A percentile compares a stretch with the other conserved stretches of the same genome.
These are phyloP conservation scores for Rhombomys opimus DNA, from an alignment of 2,113 vertebrate genomes.

Conservation along the genomic window DNA sequence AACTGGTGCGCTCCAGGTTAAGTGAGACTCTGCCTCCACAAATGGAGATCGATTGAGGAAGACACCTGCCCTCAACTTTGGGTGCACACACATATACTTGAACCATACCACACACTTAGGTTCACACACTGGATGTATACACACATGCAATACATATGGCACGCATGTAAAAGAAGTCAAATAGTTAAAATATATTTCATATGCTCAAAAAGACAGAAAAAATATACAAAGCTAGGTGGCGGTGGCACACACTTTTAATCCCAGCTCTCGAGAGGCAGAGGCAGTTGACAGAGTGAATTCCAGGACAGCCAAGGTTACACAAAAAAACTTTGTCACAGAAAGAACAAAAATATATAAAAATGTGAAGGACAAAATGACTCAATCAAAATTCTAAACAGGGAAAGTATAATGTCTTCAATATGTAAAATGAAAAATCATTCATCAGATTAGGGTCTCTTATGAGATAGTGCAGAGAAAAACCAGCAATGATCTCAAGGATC, in stretches of 20 bases:
- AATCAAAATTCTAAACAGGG: background rate
- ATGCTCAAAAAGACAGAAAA: background rate
- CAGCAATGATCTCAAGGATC: background rate
- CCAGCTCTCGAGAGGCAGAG: background rate
- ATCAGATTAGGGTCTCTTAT: background rate
- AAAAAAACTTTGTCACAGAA: background rate
- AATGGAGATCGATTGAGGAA: background rate
- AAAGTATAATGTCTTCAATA: background rate
- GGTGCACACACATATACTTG: background rate
- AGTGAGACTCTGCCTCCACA: background rate
- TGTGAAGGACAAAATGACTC: background rate
- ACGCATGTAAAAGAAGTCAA: background rate
- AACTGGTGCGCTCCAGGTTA: background rate
- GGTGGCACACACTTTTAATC: background rate
- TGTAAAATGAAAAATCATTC: background rate
- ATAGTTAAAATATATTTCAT: background rate
- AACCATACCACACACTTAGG: background rate
- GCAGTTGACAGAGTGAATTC: background rate
- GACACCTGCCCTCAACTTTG: background rate
- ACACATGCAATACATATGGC: background rate
- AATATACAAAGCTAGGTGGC: background rate
- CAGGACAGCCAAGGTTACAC: background rate
- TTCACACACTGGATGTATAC: background rate
- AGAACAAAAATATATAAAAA: background rate
- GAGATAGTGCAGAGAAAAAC: background rate